Conservation (phyloP, 2,113 vertebrate species). For the Pycnonotus jocosus region DNA sequence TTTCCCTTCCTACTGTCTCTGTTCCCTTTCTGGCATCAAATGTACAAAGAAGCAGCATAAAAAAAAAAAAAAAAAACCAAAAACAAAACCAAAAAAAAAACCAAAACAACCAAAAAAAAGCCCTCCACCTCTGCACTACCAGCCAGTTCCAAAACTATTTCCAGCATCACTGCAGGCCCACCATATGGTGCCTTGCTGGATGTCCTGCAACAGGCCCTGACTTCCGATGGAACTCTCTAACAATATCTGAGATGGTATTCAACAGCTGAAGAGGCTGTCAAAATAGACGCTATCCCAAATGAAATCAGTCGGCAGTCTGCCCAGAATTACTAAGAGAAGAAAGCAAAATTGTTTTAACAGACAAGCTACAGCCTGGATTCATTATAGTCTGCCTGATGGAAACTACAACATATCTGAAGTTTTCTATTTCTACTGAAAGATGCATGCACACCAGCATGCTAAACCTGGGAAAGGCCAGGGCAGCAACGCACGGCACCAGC, state of each 20-base stretch:
- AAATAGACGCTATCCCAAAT: not conserved
- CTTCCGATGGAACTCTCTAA: not conserved
- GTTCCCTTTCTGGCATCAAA: not conserved
- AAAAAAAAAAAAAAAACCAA: not conserved
- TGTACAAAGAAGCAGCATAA: not conserved
- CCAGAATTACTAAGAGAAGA: conserved; percentile 30
- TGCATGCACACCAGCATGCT: not conserved
- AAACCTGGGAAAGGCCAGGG: not conserved
- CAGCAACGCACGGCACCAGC: not conserved
- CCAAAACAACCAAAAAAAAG: no score
- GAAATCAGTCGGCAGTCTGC: not conserved
- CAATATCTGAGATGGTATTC: not conserved
- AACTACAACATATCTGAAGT: conserved; percentile 35
- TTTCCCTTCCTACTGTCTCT: not conserved
- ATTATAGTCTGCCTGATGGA: not conserved
- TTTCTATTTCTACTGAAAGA: conserved; percentile 30
- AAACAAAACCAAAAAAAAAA: no score
- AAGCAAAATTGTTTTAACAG: conserved; percentile 12
- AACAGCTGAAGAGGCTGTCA: not conserved
- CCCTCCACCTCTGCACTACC: not conserved
- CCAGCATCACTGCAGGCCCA: not conserved
- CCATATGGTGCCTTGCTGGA: not conserved
- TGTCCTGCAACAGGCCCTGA: not conserved
- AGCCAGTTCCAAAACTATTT: not conserved
- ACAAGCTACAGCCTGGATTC: not conserved